phyloP scores from a whole-genome alignment of 2,113 vertebrate species.

The Coptodon bakossiorum region DNA sequence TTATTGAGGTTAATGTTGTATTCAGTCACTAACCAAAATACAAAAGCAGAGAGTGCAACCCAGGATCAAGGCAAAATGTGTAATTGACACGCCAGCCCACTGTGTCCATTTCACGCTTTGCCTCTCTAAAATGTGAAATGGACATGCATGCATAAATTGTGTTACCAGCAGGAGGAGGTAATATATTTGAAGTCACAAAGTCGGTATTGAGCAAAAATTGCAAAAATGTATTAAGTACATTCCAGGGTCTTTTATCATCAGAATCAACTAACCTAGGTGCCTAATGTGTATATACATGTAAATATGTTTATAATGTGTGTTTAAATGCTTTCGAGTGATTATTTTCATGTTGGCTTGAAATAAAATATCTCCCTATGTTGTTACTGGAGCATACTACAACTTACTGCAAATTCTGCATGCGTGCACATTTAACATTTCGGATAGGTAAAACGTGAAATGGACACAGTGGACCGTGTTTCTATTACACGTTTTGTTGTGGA shows the following conservation, averaged over 20 bases:
- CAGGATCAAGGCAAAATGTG: rapidly evolving
- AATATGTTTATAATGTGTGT: background rate
- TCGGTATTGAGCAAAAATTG: too few species aligned
- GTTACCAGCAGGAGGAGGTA: background rate
- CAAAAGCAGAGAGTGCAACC: background rate
- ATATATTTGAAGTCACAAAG: background rate
- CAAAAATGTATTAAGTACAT: background rate
- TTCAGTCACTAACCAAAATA: background rate
- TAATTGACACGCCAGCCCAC: background rate
- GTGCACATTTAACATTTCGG: background rate
- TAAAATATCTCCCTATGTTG: background rate
- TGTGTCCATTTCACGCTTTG: background rate
- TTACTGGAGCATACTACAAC: background rate
- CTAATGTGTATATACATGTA: background rate
- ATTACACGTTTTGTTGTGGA: background rate
- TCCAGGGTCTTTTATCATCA: rapidly evolving
- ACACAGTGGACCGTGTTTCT: background rate
- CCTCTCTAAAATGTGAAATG: background rate
- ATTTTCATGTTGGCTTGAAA: background rate
- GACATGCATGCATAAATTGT: background rate
- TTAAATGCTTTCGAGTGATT: background rate
- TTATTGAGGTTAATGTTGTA: background rate
- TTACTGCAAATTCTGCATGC: background rate
- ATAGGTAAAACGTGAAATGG: background rate
- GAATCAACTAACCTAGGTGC: background rate